Percentiles rank a stretch among this genome's conserved stretches.
Conservation (phyloP, 2,113 vertebrate species). For the Macquaria australasica region DNA sequence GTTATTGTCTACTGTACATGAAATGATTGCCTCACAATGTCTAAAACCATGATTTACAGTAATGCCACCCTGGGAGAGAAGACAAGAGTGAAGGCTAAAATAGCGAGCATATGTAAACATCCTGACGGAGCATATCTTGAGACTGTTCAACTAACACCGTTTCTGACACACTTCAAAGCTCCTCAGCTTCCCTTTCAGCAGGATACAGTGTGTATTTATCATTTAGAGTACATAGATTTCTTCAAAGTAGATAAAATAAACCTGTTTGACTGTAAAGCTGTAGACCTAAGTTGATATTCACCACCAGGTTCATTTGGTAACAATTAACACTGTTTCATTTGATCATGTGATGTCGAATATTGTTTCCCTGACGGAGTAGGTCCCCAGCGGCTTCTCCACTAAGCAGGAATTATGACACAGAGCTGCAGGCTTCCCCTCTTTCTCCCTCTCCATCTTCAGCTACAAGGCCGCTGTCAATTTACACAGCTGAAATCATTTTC, state of each 20-base stretch:
- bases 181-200: slow-evolving; percentile 42
- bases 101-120: slow-evolving; percentile 72
- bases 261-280: slow-evolving; percentile 34
- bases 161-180: slow-evolving; percentile 46
- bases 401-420: slow-evolving; percentile 71
- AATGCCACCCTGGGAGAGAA: slow-evolving; percentile 73
- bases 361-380: slow-evolving; percentile 36
- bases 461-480: slow-evolving; percentile 83
- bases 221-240: slow-evolving; percentile 43
- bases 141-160: slow-evolving; percentile 30
- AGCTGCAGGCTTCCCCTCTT: slow-evolving; percentile 59
- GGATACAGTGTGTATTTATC: slow-evolving; percentile 53
- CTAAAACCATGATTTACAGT: slow-evolving; percentile 59
- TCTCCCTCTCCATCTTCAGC: slow-evolving; percentile 71
- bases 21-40: slow-evolving; percentile 69
- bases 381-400: slow-evolving; percentile 56
- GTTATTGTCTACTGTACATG: slow-evolving; percentile 73
- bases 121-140: slow-evolving; percentile 58
- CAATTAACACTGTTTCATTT: slow-evolving; percentile 72
- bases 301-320: slow-evolving; percentile 71
- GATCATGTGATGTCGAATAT: slow-evolving; percentile 58
- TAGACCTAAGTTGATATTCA: slow-evolving; percentile 34
- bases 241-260: slow-evolving; percentile 69
- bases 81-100: slow-evolving; percentile 60
- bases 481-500: slow-evolving; percentile 83